Evolutionary conservation across 2,113 vertebrate species (phyloP), one percentile per base, ranked within the genome.

Genomic region (Bothrops jararaca): DNA sequence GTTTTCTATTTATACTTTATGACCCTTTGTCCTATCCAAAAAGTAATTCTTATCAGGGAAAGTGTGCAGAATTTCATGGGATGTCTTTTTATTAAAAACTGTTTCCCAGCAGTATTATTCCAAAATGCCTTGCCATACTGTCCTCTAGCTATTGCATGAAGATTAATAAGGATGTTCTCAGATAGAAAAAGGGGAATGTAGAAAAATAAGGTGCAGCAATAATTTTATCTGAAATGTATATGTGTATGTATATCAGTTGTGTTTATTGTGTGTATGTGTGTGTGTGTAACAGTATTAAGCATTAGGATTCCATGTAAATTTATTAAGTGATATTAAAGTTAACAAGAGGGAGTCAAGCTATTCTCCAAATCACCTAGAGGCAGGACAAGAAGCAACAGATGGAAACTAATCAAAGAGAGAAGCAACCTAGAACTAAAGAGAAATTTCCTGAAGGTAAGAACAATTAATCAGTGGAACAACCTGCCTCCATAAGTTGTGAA

Each of bases 221-320:
- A 86, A 86, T 50, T 50, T 24, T 50, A 50, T 13, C 10, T 5
- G 11, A 50, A 26, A 22, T 39, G 4, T 39, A 50, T 85, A 6
- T 85, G 39, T 50, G 45, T 4, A 2, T 86, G 4, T 85, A 26
- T 64, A 64, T 12, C 26, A 10, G 58, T 64, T 29, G 42, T 85
- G 8, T 85, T 11, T 4, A 45, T 24, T 45, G 23, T 48, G 39
- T 45, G 23, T 45, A 10, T 48, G 3, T 4, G 9, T 85, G 1
- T 94, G 96, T 96, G 97, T 97, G 96, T 11, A 9, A 29, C 97
- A 95, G 96, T 96, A 95, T 94, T 93, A 93, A 94, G 92, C 53
- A 94, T 89, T 89, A 95, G 97, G 89, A 95, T 96, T 94, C 97
- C 97, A 95, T 95, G 95, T 91, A 88, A 96, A 96, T 97, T 96